phyloP scores from a whole-genome alignment of 2,888 invertebrate genomes.

The Dynastes hyllus region DNA sequence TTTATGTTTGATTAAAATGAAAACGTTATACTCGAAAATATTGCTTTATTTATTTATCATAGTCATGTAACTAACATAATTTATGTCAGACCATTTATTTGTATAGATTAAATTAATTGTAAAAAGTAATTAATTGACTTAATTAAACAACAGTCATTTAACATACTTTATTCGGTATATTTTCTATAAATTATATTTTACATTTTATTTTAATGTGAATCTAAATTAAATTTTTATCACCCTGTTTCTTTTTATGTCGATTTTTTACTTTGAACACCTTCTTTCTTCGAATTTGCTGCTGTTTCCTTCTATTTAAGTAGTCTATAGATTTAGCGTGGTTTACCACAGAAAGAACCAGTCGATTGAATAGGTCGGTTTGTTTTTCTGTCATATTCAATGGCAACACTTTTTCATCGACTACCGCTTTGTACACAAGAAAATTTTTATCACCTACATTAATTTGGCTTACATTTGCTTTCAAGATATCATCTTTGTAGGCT shows the following conservation, averaged over 20 bases:
- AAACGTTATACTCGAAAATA: too few species aligned
- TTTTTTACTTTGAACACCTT: slow-evolving; percentile 34
- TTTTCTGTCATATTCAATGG: slow-evolving; percentile 38
- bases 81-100: too few species aligned
- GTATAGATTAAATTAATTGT: too few species aligned
- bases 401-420: slow-evolving; percentile 12
- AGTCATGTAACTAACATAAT: too few species aligned
- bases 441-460: slow-evolving; percentile 43
- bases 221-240: slow-evolving; percentile 7
- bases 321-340: slow-evolving; percentile 69
- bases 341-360: slow-evolving; percentile 67
- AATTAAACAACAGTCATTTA: not conserved
- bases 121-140: not conserved
- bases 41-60: too few species aligned
- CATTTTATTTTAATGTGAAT: not conserved
- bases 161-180: slow-evolving; percentile 1
- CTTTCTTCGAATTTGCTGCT: slow-evolving; percentile 57
- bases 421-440: slow-evolving; percentile 31
- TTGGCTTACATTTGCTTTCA: slow-evolving; percentile 38
- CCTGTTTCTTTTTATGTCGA: not conserved
- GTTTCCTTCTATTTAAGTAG: slow-evolving; percentile 60
- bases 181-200: not conserved
- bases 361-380: slow-evolving; percentile 60
- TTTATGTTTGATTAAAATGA: too few species aligned
- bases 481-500: not conserved